These are phyloP conservation scores for Drosophila busckii DNA, from an alignment of 1,140 invertebrate species.

Conservation along the genomic window DNA sequence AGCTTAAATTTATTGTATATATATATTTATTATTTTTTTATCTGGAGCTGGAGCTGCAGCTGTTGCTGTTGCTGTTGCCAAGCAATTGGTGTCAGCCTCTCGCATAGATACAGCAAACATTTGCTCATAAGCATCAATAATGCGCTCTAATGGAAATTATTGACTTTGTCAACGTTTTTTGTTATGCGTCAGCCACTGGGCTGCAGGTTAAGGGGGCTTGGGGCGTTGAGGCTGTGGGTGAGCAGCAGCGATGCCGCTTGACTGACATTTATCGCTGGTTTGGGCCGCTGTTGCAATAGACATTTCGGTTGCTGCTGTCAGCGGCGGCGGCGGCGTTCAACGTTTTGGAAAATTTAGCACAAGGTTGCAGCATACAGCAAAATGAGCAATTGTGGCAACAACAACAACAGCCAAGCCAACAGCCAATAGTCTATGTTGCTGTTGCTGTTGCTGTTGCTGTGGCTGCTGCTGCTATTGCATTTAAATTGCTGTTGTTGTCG, in stretches of 20 bases:
- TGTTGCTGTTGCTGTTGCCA: slow-evolving; percentile 7
- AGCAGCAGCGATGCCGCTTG: slow-evolving; percentile 41
- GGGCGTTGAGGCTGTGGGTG: not conserved
- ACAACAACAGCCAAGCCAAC: slow-evolving; percentile 17
- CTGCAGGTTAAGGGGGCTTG: not conserved
- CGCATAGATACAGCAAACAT: slow-evolving; percentile 59
- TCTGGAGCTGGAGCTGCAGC: slow-evolving; percentile 4
- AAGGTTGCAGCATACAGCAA: slow-evolving; percentile 67
- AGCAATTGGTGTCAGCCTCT: slow-evolving; percentile 56
- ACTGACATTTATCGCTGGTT: slow-evolving; percentile 72
- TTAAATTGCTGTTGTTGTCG: slow-evolving; percentile 37
- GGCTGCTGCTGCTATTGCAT: slow-evolving; percentile 19
- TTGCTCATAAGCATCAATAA: slow-evolving; percentile 70
- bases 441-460: slow-evolving; percentile 36
- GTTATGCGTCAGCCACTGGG: slow-evolving; percentile 56
- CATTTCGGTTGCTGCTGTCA: slow-evolving; percentile 37
- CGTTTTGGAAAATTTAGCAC: slow-evolving; percentile 76
- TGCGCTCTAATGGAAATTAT: slow-evolving; percentile 66
- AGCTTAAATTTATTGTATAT: slow-evolving; percentile 7
- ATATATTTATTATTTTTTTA: slow-evolving; percentile 8
- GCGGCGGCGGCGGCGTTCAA: slow-evolving; percentile 45
- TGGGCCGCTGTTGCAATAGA: slow-evolving; percentile 55
- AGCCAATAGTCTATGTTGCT: slow-evolving; percentile 30
- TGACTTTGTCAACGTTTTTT: slow-evolving; percentile 42
- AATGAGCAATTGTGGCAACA: slow-evolving; percentile 73